Evolutionary conservation across 2,797 vertebrate genomes (phyloP).

Genomic region (Crotalus adamanteus): DNA sequence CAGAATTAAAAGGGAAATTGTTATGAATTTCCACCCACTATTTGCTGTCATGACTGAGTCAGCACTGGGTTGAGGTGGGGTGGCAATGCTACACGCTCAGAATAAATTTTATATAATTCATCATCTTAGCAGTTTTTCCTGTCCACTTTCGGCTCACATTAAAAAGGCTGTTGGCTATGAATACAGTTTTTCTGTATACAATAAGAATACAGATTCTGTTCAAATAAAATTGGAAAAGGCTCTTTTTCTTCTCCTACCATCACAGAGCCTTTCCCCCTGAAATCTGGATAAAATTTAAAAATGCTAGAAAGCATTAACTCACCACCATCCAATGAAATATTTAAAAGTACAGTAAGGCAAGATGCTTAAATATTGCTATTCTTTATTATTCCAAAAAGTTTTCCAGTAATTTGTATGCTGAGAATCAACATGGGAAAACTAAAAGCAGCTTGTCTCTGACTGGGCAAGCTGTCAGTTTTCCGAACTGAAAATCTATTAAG

Average conservation of each 20-base stretch:
- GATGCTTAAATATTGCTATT: neutral
- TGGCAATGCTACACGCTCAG: too few species aligned
- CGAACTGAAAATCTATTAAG: neutral
- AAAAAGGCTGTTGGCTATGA: neutral
- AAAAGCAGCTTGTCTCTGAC: neutral
- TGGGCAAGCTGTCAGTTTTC: neutral
- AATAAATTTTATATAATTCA: neutral
- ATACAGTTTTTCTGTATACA: neutral
- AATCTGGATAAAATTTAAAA: neutral
- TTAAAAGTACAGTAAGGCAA: neutral
- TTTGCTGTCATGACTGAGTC: neutral
- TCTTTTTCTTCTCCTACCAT: neutral
- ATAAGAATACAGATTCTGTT: neutral
- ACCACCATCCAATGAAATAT: neutral
- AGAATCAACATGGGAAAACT: neutral
- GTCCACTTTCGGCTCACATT: neutral
- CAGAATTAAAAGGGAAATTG: neutral
- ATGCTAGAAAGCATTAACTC: neutral
- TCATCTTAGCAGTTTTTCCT: neutral
- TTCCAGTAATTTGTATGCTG: neutral
- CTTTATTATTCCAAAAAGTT: neutral
- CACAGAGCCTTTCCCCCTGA: neutral
- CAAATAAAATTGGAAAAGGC: neutral
- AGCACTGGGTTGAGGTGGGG: neutral
- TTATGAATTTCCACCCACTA: too few species aligned